A percentile compares a stretch with the other conserved stretches of the same genome.
These are phyloP conservation scores for Drosophila takahashii DNA, from an alignment of 1,140 invertebrate species.

Conservation along the genomic window DNA sequence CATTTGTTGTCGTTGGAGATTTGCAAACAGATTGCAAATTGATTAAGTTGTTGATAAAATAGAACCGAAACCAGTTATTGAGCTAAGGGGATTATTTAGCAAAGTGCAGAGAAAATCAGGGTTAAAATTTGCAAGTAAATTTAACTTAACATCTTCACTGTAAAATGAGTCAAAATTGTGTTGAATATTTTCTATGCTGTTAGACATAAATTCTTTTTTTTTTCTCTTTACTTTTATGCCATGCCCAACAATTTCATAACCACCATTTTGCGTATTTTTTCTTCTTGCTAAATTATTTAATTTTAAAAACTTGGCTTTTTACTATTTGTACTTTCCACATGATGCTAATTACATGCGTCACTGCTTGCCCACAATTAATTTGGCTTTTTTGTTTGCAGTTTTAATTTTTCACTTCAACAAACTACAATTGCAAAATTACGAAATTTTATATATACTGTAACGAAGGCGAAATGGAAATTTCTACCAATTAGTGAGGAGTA, in stretches of 20 bases:
- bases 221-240: neutral
- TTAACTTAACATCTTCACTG: neutral
- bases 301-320: conserved; percentile 20
- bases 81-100: conserved; percentile 5
- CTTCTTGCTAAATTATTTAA: conserved; percentile 6
- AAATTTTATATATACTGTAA: conserved; percentile 9
- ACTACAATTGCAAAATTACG: conserved; percentile 38
- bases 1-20: conserved; percentile 33
- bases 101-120: neutral
- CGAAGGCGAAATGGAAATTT: conserved; percentile 57
- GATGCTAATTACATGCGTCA: conserved; percentile 56
- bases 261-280: neutral
- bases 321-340: conserved; percentile 35
- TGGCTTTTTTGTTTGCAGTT: conserved; percentile 28
- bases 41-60: conserved; percentile 34
- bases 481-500: conserved; percentile 52
- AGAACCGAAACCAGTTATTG: neutral
- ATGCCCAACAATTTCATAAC: conserved; percentile 1
- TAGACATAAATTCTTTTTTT: neutral
- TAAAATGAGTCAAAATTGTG: too few species aligned
- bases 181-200: neutral
- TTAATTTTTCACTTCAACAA: conserved; percentile 57
- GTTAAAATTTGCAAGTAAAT: conserved; percentile 3
- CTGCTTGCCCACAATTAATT: conserved; percentile 54
- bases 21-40: conserved; percentile 31